These are phyloP conservation scores for Dysdera silvatica DNA, from an alignment of 1,140 invertebrate species.

Conservation along the genomic window DNA sequence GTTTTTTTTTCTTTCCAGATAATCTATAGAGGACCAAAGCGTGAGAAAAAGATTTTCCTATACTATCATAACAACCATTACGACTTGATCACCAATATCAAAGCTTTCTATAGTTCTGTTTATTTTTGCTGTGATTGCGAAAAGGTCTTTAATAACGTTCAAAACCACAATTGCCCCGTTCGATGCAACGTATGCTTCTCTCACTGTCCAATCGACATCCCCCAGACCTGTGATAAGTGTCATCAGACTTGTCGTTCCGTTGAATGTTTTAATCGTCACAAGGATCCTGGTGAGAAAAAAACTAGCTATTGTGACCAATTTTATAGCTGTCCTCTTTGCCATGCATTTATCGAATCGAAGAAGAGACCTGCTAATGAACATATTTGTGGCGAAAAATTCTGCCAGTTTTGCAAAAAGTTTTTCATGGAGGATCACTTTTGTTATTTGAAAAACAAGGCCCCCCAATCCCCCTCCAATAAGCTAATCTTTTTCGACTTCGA, in stretches of 20 bases:
- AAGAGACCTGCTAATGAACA: neutral
- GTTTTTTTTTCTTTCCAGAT: no score
- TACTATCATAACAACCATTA: neutral
- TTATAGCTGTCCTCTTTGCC: neutral
- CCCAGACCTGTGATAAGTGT: neutral
- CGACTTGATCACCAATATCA: neutral
- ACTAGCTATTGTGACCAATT: neutral
- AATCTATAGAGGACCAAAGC: neutral
- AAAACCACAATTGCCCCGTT: neutral
- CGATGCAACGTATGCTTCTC: neutral
- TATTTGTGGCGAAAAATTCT: neutral
- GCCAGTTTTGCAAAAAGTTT: neutral
- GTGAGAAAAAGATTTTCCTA: neutral
- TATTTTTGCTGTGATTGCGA: neutral
- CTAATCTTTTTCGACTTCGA: slow-evolving; percentile 1
- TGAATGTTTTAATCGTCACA: neutral
- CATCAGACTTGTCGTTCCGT: neutral
- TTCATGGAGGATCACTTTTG: neutral
- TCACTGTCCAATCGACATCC: neutral
- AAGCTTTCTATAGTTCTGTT: neutral
- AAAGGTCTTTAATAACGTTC: neutral
- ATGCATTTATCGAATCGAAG: neutral
- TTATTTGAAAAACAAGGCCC: neutral
- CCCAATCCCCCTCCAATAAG: neutral
- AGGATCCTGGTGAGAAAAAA: neutral